phyloP scores from a whole-genome alignment of 2,888 invertebrate species.

The Xanthostigma xanthostigma region DNA sequence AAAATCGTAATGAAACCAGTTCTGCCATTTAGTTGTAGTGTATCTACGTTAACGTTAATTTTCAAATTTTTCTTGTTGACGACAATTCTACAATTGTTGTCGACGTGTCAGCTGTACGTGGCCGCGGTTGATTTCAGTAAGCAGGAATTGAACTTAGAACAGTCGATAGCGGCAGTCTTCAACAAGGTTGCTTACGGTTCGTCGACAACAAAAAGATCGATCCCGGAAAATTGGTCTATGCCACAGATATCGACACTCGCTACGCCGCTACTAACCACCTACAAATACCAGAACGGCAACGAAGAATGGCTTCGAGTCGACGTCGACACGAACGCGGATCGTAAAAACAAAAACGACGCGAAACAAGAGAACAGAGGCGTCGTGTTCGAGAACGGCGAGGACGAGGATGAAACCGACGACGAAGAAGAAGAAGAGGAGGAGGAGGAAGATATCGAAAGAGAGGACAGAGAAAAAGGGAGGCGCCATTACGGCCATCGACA shows the following conservation, averaged over 20 bases:
- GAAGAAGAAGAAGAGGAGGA: conserved; percentile 18
- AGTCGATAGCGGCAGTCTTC: conserved; percentile 50
- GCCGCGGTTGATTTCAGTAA: background rate
- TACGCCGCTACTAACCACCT: conserved; percentile 44
- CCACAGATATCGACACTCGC: conserved; percentile 46
- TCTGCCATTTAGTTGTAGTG: too few relatives aligned
- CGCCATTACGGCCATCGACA: conserved; percentile 24
- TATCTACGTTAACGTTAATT: too few relatives aligned
- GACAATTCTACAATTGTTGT: too few relatives aligned
- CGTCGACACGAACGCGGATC: conserved; percentile 20
- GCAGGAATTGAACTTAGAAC: conserved; percentile 38
- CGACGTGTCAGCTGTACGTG: background rate
- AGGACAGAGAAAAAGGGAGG: conserved; percentile 13
- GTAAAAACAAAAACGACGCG: background rate
- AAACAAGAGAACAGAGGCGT: conserved; percentile 10
- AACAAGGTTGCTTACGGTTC: conserved; percentile 55
- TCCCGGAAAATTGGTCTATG: conserved; percentile 43
- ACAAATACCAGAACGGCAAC: conserved; percentile 29
- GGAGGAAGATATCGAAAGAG: conserved; percentile 17
- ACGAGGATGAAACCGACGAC: conserved; percentile 7
- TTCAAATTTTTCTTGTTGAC: too few relatives aligned
- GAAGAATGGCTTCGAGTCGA: conserved; percentile 29
- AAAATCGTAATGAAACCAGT: too few relatives aligned
- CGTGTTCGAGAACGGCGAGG: conserved; percentile 2
- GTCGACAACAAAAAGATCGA: conserved; percentile 50